Conservation (phyloP, 2,797 vertebrate species). For the Varecia variegata region DNA sequence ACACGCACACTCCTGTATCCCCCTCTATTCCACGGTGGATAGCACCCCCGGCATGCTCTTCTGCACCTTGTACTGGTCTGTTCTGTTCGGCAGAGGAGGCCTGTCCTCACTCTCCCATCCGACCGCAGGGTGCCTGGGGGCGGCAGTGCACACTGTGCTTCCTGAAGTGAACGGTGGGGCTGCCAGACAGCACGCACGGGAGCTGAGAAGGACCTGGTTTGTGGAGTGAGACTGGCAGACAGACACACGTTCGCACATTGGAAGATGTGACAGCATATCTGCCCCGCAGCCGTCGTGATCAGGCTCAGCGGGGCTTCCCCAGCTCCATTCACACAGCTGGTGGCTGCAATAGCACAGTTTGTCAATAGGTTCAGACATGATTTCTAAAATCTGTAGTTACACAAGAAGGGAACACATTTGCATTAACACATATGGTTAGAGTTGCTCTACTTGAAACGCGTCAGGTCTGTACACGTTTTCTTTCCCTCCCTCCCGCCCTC, state of each 20-base stretch:
- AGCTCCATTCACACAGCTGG: not conserved
- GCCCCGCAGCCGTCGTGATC: not conserved
- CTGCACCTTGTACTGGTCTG: not conserved
- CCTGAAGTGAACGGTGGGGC: not conserved
- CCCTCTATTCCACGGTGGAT: not conserved
- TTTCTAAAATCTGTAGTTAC: not conserved
- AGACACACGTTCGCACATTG: rapidly evolving
- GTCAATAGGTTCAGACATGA: not conserved
- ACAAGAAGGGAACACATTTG: not conserved
- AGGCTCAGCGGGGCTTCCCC: not conserved
- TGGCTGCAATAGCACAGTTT: not conserved
- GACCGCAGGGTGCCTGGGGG: rapidly evolving
- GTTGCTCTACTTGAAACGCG: not conserved
- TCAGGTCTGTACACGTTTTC: not conserved
- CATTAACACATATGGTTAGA: not conserved
- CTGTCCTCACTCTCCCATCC: no score
- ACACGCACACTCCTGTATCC: not conserved
- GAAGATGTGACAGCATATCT: rapidly evolving
- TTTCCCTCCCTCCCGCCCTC: not conserved
- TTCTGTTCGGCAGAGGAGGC: rapidly evolving
- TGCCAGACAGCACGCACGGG: not conserved
- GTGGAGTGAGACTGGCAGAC: not conserved
- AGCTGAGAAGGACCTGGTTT: not conserved
- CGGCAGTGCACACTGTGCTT: not conserved
- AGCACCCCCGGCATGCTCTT: rapidly evolving